These are phyloP conservation scores for Hyles euphorbiae DNA, from an alignment of 1,140 invertebrate genomes.

Conservation along the genomic window DNA sequence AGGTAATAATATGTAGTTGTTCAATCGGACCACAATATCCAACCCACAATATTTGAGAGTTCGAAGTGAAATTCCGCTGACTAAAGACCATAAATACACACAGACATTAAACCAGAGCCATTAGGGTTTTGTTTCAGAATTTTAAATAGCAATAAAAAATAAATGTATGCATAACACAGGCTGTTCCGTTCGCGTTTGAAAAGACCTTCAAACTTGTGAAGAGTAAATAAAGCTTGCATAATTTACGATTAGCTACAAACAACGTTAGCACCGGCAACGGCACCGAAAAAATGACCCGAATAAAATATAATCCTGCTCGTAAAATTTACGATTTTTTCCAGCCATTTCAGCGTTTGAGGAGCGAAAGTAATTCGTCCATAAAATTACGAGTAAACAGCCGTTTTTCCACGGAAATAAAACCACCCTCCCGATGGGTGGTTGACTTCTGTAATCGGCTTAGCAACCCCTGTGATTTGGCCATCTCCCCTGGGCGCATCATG, in stretches of 20 bases:
- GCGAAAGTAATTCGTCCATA: slow-evolving; percentile 66
- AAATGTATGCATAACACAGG: no score
- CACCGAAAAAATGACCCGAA: slow-evolving; percentile 36
- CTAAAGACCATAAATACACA: no score
- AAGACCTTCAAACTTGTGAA: not conserved
- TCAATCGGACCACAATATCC: no score
- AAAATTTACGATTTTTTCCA: slow-evolving; percentile 62
- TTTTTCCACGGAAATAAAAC: slow-evolving; percentile 68
- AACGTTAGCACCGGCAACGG: slow-evolving; percentile 16
- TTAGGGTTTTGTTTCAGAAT: no score
- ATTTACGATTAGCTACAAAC: slow-evolving; percentile 14
- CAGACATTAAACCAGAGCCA: no score
- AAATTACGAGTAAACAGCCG: slow-evolving; percentile 70
- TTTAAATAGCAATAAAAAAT: no score
- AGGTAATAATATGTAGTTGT: no score
- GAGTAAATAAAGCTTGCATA: slow-evolving; percentile 10
- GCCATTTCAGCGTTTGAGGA: slow-evolving; percentile 60
- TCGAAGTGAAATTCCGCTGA: no score
- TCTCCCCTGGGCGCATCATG: slow-evolving; percentile 50
- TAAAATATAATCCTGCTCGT: slow-evolving; percentile 56
- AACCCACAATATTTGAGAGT: no score
- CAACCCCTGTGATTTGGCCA: slow-evolving; percentile 46
- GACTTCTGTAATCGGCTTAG: slow-evolving; percentile 70
- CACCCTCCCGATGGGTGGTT: slow-evolving; percentile 43
- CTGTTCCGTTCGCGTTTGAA: no score